Base-by-base conservation (phyloP, 1,140 invertebrate genomes). In the Euborellia annulipes region DNA sequence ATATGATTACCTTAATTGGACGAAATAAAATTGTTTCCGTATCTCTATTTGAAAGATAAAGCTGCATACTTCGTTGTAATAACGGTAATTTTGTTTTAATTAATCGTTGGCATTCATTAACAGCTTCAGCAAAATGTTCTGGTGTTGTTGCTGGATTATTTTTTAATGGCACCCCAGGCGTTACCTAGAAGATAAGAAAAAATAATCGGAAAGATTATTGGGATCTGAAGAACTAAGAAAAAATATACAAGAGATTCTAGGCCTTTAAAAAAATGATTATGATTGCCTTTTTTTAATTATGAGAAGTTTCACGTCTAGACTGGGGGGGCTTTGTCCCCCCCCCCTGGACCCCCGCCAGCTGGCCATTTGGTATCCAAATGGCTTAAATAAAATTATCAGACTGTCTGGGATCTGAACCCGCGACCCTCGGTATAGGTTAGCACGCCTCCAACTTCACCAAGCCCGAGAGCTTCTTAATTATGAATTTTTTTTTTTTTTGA, bases 1-100 rank as follows among this genome's bases (percentile, higher is more conserved):
- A n/a, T n/a, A n/a, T n/a, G n/a, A n/a, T n/a, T 62, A 85, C 82
- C 59, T 86, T 83, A 23, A 96, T 85, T 4, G 91, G 92, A 45
- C 89, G 73, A 55, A 95, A 94, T 1, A 97, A 69, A 59, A 96
- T 95, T 54, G 88, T 89, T 61, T 97, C 91, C 0, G 93, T 97
- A 64, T 96, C 92, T 51, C 79, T 76, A 67, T 96, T 97, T n/a
- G 91, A 85, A 14, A 97, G 66, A 64, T 97, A 97, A 0, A 97
- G 68, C 52, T 89, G 80, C 88, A 97, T 91, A 4, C 82, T 84
- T 1, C 80, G 72, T 54, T 93, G 86, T 3, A 96, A 65, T 3
- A 69, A 69, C 0, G 86, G 79, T 19, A 94, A 66, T 51, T 83
- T 80, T 1, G 75, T 69, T 63, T 89, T 89, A 19, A 94, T 80